Conservation (phyloP, 2,888 invertebrate species). For the Synanthedon myopaeformis region DNA sequence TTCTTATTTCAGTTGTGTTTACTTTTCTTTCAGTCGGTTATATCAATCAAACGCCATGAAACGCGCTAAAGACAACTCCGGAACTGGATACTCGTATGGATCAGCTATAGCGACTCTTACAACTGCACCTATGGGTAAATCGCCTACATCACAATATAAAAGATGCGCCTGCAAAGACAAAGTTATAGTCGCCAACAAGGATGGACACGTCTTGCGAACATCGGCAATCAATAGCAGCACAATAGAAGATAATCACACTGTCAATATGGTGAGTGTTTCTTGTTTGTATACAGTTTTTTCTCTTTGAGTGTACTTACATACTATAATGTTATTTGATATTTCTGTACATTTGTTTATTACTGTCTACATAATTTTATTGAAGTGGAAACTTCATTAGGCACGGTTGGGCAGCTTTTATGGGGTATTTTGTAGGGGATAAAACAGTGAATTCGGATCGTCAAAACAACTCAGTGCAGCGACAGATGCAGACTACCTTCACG, state of each 20-base stretch:
- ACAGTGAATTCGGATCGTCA: too few species aligned
- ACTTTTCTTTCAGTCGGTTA: slow-evolving; percentile 26
- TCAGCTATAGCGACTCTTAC: slow-evolving; percentile 40
- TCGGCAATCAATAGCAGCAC: slow-evolving; percentile 49
- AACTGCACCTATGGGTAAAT: slow-evolving; percentile 18
- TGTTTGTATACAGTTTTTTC: too few species aligned
- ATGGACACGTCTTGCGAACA: slow-evolving; percentile 47
- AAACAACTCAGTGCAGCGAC: too few species aligned
- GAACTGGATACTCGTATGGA: slow-evolving; percentile 54
- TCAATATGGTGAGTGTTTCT: slow-evolving; percentile 33
- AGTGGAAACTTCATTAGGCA: too few species aligned
- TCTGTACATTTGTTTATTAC: too few species aligned
- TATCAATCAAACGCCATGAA: slow-evolving; percentile 42
- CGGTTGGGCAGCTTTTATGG: too few species aligned
- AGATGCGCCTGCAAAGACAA: slow-evolving; percentile 37
- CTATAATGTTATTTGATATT: too few species aligned
- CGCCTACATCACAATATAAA: slow-evolving; percentile 17
- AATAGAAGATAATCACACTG: slow-evolving; percentile 22
- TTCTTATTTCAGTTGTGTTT: neutral
- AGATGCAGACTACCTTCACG: too few species aligned
- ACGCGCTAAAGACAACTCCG: slow-evolving; percentile 55
- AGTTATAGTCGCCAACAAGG: slow-evolving; percentile 20
- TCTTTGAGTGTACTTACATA: too few species aligned
- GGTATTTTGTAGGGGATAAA: too few species aligned
- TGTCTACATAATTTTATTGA: too few species aligned